phyloP scores from a whole-genome alignment of 2,888 invertebrate genomes.

The Caenorhabditis parvicauda region DNA sequence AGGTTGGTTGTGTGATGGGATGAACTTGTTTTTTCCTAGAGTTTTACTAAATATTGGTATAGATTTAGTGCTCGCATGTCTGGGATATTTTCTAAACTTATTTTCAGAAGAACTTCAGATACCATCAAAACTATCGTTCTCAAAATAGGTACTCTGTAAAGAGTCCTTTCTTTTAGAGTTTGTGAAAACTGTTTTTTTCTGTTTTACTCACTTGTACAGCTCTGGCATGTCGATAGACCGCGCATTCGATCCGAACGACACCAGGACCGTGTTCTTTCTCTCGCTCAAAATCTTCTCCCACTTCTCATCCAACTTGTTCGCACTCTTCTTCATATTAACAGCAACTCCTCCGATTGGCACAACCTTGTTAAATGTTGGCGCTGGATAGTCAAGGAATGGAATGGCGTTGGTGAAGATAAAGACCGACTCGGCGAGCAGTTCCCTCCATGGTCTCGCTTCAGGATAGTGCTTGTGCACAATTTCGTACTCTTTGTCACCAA shows the following conservation, averaged over 20 bases:
- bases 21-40: too few species aligned
- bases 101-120: too few species aligned
- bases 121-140: too few species aligned
- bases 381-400: slow-evolving; percentile 12
- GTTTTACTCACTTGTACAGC: slow-evolving; percentile 1
- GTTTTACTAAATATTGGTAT: too few species aligned
- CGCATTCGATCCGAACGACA: slow-evolving; percentile 15
- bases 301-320: slow-evolving; percentile 10
- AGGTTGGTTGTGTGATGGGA: too few species aligned
- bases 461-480: background rate
- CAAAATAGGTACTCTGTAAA: too few species aligned
- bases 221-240: slow-evolving; percentile 14
- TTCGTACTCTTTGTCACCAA: slow-evolving; percentile 11
- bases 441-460: slow-evolving; percentile 13
- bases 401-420: slow-evolving; percentile 14
- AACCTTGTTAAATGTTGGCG: slow-evolving; percentile 14
- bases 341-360: slow-evolving; percentile 15
- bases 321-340: slow-evolving; percentile 9
- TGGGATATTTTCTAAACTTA: too few species aligned
- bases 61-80: too few species aligned
- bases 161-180: too few species aligned
- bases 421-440: slow-evolving; percentile 8
- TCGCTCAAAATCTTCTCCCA: slow-evolving; percentile 12
- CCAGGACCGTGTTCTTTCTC: slow-evolving; percentile 7
- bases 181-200: background rate